Conservation (phyloP, 2,113 vertebrate species). For the Haemorhous mexicanus region DNA sequence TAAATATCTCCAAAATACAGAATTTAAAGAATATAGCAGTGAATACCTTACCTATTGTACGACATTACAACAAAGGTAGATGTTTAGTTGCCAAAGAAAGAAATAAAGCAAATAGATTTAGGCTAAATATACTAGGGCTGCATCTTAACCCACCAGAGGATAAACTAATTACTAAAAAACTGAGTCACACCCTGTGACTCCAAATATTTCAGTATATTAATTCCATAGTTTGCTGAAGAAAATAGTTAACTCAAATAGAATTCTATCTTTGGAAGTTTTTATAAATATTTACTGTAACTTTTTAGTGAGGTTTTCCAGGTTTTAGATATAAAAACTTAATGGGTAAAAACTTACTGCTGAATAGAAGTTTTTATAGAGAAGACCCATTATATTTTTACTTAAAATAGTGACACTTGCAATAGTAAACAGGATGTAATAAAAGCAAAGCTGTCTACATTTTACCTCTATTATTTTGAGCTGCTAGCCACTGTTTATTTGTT, state of each 20-base stretch:
- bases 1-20: neutral
- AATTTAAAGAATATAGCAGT: neutral
- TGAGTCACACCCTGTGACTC: neutral
- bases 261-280: neutral
- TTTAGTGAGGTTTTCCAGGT: neutral
- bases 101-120: neutral
- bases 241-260: neutral
- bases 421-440: neutral
- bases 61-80: neutral
- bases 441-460: neutral
- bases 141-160: neutral
- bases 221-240: neutral
- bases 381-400: neutral
- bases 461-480: neutral
- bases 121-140: neutral
- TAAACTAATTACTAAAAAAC: neutral
- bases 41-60: neutral
- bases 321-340: neutral
- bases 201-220: neutral
- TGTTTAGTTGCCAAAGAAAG: neutral
- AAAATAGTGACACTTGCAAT: neutral
- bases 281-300: neutral
- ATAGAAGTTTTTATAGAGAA: neutral
- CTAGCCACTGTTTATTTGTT: neutral
- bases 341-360: neutral